Evolutionary conservation across 2,797 vertebrate genomes (phyloP).

Genomic region (Danio aesculapii): DNA sequence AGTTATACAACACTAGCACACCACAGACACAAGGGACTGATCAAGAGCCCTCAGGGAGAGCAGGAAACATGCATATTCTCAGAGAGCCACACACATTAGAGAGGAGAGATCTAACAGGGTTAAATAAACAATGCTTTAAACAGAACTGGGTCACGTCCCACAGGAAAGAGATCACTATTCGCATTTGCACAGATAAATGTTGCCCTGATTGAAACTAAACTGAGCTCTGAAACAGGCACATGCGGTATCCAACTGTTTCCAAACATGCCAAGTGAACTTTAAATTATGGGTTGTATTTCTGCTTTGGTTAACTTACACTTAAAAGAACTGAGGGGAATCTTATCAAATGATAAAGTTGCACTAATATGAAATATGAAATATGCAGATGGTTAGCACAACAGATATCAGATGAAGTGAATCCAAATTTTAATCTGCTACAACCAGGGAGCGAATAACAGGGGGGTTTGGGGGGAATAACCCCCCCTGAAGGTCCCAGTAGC

Average conservation of each 20-base stretch:
- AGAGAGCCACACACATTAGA: slow-evolving; percentile 5
- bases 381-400: too few species aligned
- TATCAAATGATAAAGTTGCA: too few species aligned
- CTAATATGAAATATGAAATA: too few species aligned
- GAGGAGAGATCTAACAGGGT: slow-evolving; percentile 25
- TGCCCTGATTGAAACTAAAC: slow-evolving; percentile 45
- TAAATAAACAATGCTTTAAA: slow-evolving; percentile 50
- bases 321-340: too few species aligned
- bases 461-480: too few species aligned
- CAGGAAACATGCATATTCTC: not conserved
- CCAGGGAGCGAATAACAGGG: too few species aligned
- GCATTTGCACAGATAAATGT: slow-evolving; percentile 56
- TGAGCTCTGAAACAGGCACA: slow-evolving; percentile 42
- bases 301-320: too few species aligned
- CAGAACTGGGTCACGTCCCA: slow-evolving; percentile 60
- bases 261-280: too few species aligned
- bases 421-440: too few species aligned
- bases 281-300: too few species aligned
- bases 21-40: not conserved
- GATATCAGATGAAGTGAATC: too few species aligned
- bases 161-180: slow-evolving; percentile 48
- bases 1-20: not conserved
- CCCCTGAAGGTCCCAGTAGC: too few species aligned
- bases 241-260: not conserved
- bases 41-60: not conserved